phyloP scores from a whole-genome alignment of 2,888 invertebrate genomes.

The Coleophora flavipennella region DNA sequence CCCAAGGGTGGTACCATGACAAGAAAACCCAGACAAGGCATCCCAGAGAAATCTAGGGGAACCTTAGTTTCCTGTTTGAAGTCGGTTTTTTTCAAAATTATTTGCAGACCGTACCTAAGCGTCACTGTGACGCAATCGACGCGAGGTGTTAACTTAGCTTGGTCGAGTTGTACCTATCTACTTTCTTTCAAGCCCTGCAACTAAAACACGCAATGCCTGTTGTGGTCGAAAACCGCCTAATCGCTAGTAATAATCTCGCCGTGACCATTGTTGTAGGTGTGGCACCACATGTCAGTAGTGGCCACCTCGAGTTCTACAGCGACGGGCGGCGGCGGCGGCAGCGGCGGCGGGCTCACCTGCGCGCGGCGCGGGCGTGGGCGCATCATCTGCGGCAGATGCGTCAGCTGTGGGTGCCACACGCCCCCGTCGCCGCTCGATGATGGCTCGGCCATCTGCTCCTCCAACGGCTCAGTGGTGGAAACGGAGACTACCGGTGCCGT shows the following conservation, averaged over 20 bases:
- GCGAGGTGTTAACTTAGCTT: no score
- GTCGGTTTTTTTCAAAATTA: no score
- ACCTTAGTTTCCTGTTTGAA: no score
- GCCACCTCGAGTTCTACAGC: slow-evolving; percentile 61
- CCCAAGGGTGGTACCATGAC: no score
- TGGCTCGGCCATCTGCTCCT: slow-evolving; percentile 14
- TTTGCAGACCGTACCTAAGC: no score
- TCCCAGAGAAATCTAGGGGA: no score
- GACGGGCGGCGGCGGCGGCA: slow-evolving; percentile 43
- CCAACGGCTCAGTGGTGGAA: slow-evolving; percentile 25
- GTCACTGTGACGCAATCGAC: no score
- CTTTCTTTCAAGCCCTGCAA: no score
- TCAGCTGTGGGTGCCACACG: slow-evolving; percentile 48
- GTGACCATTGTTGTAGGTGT: slow-evolving; percentile 16
- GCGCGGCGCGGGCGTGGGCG: slow-evolving; percentile 19
- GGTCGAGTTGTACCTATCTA: no score
- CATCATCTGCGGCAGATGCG: slow-evolving; percentile 18
- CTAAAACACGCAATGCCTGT: no score
- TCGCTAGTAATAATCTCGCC: neutral
- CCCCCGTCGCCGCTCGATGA: slow-evolving; percentile 11
- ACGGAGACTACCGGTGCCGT: slow-evolving; percentile 32
- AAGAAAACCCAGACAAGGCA: no score
- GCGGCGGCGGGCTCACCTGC: slow-evolving; percentile 33
- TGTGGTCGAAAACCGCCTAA: no score
- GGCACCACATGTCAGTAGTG: slow-evolving; percentile 59